Base-by-base conservation (phyloP, 2,797 vertebrate species). In the Enteromius trimaculatus region DNA sequence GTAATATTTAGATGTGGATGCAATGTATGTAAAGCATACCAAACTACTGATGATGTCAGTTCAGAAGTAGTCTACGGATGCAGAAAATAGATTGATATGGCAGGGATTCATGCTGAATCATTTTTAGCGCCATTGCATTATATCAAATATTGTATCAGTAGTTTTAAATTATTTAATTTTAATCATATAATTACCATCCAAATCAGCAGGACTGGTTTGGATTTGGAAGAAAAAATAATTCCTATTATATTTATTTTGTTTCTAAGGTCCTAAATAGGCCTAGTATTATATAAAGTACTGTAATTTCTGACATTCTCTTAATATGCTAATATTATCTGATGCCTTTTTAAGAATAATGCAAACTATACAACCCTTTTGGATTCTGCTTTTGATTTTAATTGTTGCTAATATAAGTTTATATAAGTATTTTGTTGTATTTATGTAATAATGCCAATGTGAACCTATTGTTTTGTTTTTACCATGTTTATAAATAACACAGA, bases 141-240 rank as follows among this genome's bases (percentile, higher is more conserved):
- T 16, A 53, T 68, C 2, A 23, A 21, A 51, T 51, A 53, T 53
- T 64, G 29, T 37, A 80, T 80, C 17, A 31, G 23, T 47, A 39
- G 39, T 53, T 71, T 70, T 51, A 81, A 42, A 42, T 78, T 13
- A 21, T 13, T 64, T 85, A 62, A 16, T 42, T 19, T 47, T 84
- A 17, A 51, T 71, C 21, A 47, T 66, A 17, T 23, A 21, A 66
- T 74, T 34, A 26, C 23, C 31, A 71, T 79, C 47, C 75, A 53
- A 81, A 77, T 87, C 85, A 87, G 86, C 86, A 78, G 81, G 85
- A 84, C 81, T 85, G 86, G 78, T 75, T 42, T 84, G 39, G 42
- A 51, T 77, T 58, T 75, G 26, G 26, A 79, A 42, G 17, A 84
- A 1, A 49, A 76, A 66, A 71, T 51, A 3, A 82, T 77, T 37